These are phyloP conservation scores for Oreochromis tanganicae DNA, from an alignment of 2,113 vertebrate genomes.

Conservation along the genomic window DNA sequence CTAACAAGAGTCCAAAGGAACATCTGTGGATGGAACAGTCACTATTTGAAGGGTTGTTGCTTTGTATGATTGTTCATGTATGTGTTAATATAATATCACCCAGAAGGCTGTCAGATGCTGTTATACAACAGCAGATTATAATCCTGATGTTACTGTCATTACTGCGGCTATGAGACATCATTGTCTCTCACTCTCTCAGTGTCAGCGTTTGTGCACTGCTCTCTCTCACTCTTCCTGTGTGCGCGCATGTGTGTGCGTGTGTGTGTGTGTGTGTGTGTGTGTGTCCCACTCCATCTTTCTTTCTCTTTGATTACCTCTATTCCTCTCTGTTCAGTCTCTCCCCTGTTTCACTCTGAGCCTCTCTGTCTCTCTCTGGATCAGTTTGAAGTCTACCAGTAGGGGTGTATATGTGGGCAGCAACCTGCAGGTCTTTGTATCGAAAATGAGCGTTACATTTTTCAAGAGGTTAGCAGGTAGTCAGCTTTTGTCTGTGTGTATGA, in stretches of 20 bases:
- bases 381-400: conserved; percentile 56
- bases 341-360: neutral
- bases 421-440: conserved; percentile 38
- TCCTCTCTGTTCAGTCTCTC: neutral
- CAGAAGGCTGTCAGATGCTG: neutral
- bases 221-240: neutral
- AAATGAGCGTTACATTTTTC: conserved; percentile 36
- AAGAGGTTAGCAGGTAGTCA: conserved; percentile 21
- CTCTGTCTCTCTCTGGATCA: neutral
- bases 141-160: neutral
- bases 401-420: conserved; percentile 34
- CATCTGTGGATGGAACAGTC: neutral
- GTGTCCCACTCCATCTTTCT: neutral
- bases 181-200: neutral
- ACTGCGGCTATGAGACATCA: neutral
- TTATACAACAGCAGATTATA: neutral
- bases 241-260: accelerated
- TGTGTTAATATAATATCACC: neutral
- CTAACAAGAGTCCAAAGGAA: neutral
- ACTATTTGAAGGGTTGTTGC: neutral
- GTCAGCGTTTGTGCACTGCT: neutral
- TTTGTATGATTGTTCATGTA: neutral
- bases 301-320: conserved; percentile 23
- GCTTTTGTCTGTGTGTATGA: neutral
- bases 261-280: neutral